A percentile compares a stretch with the other conserved stretches of the same genome.
phyloP scores from a whole-genome alignment of 2,888 invertebrate species.

The Athripsodes cinereus region DNA sequence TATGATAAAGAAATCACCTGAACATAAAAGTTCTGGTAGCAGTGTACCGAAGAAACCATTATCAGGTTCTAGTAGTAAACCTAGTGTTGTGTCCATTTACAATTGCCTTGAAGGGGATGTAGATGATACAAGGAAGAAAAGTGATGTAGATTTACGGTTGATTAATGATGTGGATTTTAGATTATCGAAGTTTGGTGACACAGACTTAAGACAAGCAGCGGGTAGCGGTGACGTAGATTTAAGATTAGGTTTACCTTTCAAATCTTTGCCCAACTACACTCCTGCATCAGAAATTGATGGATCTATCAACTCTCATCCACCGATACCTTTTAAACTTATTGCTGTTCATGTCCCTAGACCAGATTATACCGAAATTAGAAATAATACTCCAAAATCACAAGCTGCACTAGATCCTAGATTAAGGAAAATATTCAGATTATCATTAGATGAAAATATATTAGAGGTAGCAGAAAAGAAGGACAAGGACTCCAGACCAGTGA shows the following conservation, averaged over 20 bases:
- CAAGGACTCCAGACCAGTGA: conserved; percentile 40
- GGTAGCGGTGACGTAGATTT: conserved; percentile 65
- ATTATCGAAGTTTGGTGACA: conserved; percentile 55
- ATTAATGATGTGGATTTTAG: conserved; percentile 48
- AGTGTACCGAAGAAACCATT: conserved; percentile 13
- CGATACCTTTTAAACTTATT: conserved; percentile 61
- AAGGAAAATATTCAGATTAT: conserved; percentile 65
- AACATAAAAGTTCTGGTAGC: conserved; percentile 31
- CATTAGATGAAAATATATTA: conserved; percentile 52
- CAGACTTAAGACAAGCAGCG: conserved; percentile 54
- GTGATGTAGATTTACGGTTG: conserved; percentile 49
- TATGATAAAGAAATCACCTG: conserved; percentile 38
- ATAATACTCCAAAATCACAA: conserved; percentile 64
- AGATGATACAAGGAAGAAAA: conserved; percentile 43
- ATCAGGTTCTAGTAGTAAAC: conserved; percentile 32
- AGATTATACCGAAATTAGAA: conserved; percentile 67
- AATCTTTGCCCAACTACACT: conserved; percentile 72
- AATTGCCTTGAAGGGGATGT: conserved; percentile 54
- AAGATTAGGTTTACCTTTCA: conserved; percentile 68
- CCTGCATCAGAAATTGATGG: conserved; percentile 86
- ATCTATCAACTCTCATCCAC: conserved; percentile 70
- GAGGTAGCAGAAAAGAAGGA: conserved; percentile 52
- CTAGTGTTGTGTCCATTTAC: conserved; percentile 51
- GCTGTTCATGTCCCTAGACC: conserved; percentile 63
- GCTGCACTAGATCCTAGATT: conserved; percentile 71